These are phyloP conservation scores for Lineus longissimus DNA, from an alignment of 1,140 invertebrate genomes.

Conservation along the genomic window DNA sequence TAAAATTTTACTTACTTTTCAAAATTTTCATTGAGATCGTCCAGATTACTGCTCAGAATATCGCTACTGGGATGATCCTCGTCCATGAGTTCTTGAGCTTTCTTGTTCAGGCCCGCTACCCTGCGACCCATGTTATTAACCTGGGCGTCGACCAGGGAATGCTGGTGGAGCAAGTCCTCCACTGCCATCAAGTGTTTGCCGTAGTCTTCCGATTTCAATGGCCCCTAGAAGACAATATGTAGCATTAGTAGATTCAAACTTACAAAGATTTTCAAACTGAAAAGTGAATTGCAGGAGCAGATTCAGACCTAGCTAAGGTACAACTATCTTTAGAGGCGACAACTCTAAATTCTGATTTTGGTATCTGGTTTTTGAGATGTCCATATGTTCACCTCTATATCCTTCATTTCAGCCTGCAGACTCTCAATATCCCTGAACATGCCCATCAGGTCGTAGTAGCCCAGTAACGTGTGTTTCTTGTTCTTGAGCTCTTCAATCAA, in stretches of 20 bases:
- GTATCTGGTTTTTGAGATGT: no score
- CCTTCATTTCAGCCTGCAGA: slow-evolving; percentile 73
- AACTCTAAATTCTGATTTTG: no score
- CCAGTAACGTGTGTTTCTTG: slow-evolving; percentile 75
- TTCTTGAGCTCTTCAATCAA: slow-evolving; percentile 79
- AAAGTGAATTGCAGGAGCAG: no score
- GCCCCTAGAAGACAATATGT: slow-evolving; percentile 26
- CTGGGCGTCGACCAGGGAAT: slow-evolving; percentile 86
- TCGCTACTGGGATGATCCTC: slow-evolving; percentile 62
- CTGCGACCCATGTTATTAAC: slow-evolving; percentile 54
- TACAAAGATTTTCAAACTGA: no score
- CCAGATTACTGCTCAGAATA: slow-evolving; percentile 66
- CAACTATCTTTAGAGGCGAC: no score
- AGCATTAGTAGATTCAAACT: no score
- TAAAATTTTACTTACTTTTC: slow-evolving; percentile 57
- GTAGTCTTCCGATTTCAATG: slow-evolving; percentile 67
- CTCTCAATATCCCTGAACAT: slow-evolving; percentile 90
- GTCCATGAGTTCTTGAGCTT: slow-evolving; percentile 51
- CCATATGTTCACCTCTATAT: slow-evolving; percentile 70
- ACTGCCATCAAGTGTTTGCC: slow-evolving; percentile 88
- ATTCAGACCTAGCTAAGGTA: no score
- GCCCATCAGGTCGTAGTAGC: slow-evolving; percentile 67
- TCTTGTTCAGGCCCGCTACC: slow-evolving; percentile 56
- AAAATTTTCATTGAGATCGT: slow-evolving; percentile 69
- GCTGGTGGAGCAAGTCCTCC: slow-evolving; percentile 89